Conservation (phyloP, 2,888 invertebrate genomes). For the Suillia variegata region DNA sequence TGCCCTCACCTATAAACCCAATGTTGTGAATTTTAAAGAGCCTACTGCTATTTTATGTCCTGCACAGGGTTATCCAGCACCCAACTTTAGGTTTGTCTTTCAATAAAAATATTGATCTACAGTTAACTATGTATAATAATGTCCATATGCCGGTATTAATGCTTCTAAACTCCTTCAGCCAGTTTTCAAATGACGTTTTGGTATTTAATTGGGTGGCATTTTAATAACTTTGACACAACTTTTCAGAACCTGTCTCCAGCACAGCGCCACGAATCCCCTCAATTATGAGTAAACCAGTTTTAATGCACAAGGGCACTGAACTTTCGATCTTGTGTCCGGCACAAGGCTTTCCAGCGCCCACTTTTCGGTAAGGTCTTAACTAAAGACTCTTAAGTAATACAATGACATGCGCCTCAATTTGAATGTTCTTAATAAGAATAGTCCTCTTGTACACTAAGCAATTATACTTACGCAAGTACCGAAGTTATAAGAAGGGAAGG, state of each 20-base stretch:
- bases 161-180: slow-evolving; percentile 13
- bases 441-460: no score
- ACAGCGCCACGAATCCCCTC: slow-evolving; percentile 64
- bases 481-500: no score
- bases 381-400: background rate
- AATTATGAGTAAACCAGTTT: slow-evolving; percentile 55
- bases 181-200: slow-evolving; percentile 16
- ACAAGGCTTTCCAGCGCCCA: slow-evolving; percentile 74
- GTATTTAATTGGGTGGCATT: slow-evolving; percentile 37
- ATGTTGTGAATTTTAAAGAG: slow-evolving; percentile 57
- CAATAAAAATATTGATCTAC: background rate
- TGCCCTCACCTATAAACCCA: slow-evolving; percentile 59
- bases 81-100: slow-evolving; percentile 67
- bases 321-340: slow-evolving; percentile 70
- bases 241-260: slow-evolving; percentile 65
- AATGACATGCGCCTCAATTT: no score
- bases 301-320: slow-evolving; percentile 35
- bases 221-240: background rate
- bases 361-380: slow-evolving; percentile 48
- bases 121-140: no score
- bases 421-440: no score
- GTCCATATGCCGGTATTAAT: background rate
- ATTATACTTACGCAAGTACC: no score
- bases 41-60: slow-evolving; percentile 73
- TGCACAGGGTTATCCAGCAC: slow-evolving; percentile 77